These are phyloP conservation scores for Sclerurus mexicanus DNA, from an alignment of 2,113 vertebrate species.

Conservation along the genomic window DNA sequence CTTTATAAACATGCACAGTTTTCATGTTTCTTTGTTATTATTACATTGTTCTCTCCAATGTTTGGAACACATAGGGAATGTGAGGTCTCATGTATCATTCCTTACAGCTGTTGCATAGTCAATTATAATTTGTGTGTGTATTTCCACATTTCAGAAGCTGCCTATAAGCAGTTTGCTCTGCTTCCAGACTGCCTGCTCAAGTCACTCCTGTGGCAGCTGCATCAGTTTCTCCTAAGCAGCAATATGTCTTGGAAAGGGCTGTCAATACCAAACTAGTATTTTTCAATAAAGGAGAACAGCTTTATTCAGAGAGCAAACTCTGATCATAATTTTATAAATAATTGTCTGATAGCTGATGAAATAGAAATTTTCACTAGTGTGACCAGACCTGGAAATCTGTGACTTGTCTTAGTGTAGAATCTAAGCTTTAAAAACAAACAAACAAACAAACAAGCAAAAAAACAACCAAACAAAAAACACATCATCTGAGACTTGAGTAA, in stretches of 20 bases:
- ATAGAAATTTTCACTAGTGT: neutral
- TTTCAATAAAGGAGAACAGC: neutral
- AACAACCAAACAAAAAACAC: too few species aligned
- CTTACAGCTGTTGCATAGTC: neutral
- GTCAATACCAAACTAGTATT: neutral
- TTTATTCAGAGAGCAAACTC: neutral
- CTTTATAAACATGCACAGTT: neutral
- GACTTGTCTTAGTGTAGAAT: neutral
- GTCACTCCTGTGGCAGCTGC: neutral
- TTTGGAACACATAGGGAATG: neutral
- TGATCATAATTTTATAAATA: neutral
- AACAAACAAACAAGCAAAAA: too few species aligned
- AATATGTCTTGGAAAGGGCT: neutral
- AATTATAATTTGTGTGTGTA: neutral
- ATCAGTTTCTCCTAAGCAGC: neutral
- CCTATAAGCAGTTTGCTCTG: neutral
- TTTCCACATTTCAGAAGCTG: slow-evolving; percentile 1
- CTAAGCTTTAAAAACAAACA: neutral
- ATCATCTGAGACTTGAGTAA: neutral
- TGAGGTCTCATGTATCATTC: neutral
- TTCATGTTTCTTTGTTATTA: neutral
- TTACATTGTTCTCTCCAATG: neutral
- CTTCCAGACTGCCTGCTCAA: neutral
- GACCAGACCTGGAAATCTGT: neutral
- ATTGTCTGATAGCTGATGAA: neutral